Evolutionary conservation across 2,888 invertebrate species (phyloP).

Genomic region (Melipona beecheii): DNA sequence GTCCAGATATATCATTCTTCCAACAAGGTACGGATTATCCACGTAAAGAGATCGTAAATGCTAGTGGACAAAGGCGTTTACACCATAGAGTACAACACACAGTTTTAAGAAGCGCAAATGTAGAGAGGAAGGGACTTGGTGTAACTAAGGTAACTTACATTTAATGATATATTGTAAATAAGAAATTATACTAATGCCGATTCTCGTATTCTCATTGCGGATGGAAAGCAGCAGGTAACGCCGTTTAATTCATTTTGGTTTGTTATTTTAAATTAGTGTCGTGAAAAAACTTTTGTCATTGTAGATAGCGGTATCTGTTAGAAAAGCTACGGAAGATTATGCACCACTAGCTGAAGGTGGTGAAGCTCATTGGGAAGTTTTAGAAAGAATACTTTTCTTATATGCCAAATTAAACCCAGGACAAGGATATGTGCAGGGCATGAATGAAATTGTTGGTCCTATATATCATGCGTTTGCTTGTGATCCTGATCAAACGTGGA

Average conservation of each 20-base stretch:
- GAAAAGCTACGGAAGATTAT: slow-evolving; percentile 92
- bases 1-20: slow-evolving; percentile 99
- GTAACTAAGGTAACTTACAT: slow-evolving; percentile 91
- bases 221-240: slow-evolving; percentile 80
- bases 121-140: slow-evolving; percentile 94
- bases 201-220: slow-evolving; percentile 39
- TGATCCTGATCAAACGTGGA: slow-evolving; percentile 91
- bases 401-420: slow-evolving; percentile 99
- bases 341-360: slow-evolving; percentile 94
- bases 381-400: slow-evolving; percentile 97
- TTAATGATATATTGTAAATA: neutral
- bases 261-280: neutral
- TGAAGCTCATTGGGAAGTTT: slow-evolving; percentile 99
- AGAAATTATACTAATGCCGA: slow-evolving; percentile 43
- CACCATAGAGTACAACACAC: slow-evolving; percentile 95
- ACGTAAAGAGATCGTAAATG: slow-evolving; percentile 91
- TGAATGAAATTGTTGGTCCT: slow-evolving; percentile 99
- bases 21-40: slow-evolving; percentile 97
- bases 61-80: slow-evolving; percentile 92
- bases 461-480: slow-evolving; percentile 98
- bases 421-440: slow-evolving; percentile 98
- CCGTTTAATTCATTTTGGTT: slow-evolving; percentile 20
- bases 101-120: slow-evolving; percentile 93
- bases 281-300: slow-evolving; percentile 34
- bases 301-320: slow-evolving; percentile 89